phyloP scores from a whole-genome alignment of 2,113 vertebrate species.

The Dasypus novemcinctus region DNA sequence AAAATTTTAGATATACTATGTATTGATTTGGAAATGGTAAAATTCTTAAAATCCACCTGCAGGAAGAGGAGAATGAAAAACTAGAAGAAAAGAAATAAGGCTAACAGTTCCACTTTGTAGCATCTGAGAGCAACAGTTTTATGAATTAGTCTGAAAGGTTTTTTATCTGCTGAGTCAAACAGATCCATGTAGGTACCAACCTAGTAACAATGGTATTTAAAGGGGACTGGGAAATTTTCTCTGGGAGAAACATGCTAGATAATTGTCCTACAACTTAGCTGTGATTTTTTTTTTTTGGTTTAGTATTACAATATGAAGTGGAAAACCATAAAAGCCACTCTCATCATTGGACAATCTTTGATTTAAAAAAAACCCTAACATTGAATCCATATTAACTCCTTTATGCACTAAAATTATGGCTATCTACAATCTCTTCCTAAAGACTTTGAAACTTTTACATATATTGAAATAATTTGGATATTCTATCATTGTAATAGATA shows the following conservation, averaged over 20 bases:
- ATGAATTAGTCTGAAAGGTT: conserved; percentile 44
- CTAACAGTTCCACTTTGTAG: conserved; percentile 12
- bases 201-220: neutral
- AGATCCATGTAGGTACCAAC: neutral
- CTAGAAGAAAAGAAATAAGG: too few relatives aligned
- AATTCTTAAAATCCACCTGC: too few relatives aligned
- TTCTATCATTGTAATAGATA: too few relatives aligned
- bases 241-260: neutral
- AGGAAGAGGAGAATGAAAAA: too few relatives aligned
- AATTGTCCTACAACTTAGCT: neutral
- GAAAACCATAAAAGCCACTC: too few relatives aligned
- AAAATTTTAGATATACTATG: conserved; percentile 86
- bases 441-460: neutral
- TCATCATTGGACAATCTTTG: too few relatives aligned
- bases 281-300: too few relatives aligned
- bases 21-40: conserved; percentile 80
- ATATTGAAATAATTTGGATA: too few relatives aligned
- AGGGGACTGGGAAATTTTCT: neutral
- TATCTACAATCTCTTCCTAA: neutral
- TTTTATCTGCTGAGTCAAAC: conserved; percentile 46
- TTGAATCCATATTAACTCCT: neutral
- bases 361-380: too few relatives aligned
- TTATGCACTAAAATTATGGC: neutral
- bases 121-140: conserved; percentile 23
- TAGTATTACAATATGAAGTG: too few relatives aligned